These are phyloP conservation scores for Puma concolor DNA, from an alignment of 2,113 vertebrate genomes.

Conservation along the genomic window DNA sequence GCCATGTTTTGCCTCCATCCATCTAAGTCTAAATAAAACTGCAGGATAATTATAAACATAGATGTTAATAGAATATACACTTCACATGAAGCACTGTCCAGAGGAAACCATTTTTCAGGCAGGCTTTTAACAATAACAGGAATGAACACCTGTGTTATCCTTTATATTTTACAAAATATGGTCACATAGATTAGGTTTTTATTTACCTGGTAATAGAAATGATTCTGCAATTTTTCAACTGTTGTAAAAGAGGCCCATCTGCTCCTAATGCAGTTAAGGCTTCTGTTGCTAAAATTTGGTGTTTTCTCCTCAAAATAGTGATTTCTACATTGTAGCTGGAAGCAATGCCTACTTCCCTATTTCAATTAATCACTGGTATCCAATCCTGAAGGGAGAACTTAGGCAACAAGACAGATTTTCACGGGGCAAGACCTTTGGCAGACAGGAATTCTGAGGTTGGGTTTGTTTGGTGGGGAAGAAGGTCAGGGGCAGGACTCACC, in stretches of 20 bases:
- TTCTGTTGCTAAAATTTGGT: neutral
- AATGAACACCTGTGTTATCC: neutral
- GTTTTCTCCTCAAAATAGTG: neutral
- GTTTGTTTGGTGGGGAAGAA: neutral
- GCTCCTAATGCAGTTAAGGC: neutral
- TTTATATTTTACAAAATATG: constrained; percentile 32
- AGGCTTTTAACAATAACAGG: constrained; percentile 25
- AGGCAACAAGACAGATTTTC: neutral
- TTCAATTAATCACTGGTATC: neutral
- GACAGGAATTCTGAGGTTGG: neutral
- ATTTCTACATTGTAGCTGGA: neutral
- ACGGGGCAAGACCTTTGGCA: neutral
- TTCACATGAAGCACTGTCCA: constrained; percentile 76
- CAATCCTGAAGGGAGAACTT: neutral
- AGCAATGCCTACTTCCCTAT: neutral
- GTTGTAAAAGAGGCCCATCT: neutral
- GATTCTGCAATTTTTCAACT: neutral
- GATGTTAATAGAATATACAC: constrained; percentile 92
- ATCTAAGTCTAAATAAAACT: constrained; percentile 88
- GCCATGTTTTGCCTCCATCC: constrained; percentile 91
- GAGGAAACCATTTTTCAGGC: constrained; percentile 73
- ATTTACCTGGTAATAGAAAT: neutral
- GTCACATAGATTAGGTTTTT: neutral
- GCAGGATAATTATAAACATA: constrained; percentile 95
- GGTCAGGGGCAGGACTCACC: neutral